These are phyloP conservation scores for Clinocottus analis DNA, from an alignment of 2,113 vertebrate species.

Conservation along the genomic window DNA sequence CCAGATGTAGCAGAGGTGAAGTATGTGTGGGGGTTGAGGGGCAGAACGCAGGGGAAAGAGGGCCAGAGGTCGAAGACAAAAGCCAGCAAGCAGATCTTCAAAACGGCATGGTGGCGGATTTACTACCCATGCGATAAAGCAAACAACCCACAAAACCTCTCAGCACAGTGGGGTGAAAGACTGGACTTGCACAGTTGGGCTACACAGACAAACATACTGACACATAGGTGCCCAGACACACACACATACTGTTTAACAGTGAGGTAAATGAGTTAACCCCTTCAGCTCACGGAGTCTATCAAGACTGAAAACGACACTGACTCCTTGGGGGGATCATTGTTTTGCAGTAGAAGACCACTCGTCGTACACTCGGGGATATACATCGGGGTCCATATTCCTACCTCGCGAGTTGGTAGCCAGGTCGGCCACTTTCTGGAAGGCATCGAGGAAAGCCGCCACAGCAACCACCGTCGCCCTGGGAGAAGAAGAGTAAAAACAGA, in stretches of 20 bases:
- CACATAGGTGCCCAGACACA: slow-evolving; percentile 45
- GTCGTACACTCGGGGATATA: too few species aligned
- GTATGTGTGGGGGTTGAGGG: slow-evolving; percentile 1
- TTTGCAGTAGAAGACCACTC: background rate
- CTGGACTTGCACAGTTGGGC: slow-evolving; percentile 30
- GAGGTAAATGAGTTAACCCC: slow-evolving; percentile 32
- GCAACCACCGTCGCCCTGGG: slow-evolving; percentile 83
- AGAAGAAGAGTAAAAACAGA: slow-evolving; percentile 44
- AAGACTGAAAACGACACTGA: background rate
- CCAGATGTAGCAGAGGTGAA: slow-evolving; percentile 66
- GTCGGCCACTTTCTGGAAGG: slow-evolving; percentile 89
- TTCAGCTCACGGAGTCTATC: background rate
- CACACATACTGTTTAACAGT: slow-evolving; percentile 29
- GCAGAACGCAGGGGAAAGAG: slow-evolving; percentile 15
- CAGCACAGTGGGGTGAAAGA: slow-evolving; percentile 32
- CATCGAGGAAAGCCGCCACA: slow-evolving; percentile 85
- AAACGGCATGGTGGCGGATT: slow-evolving; percentile 66
- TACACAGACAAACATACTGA: slow-evolving; percentile 49
- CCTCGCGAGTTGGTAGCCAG: slow-evolving; percentile 88
- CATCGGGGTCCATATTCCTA: slow-evolving; percentile 55
- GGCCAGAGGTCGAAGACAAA: slow-evolving; percentile 56
- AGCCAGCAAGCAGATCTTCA: slow-evolving; percentile 62
- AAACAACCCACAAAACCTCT: slow-evolving; percentile 47
- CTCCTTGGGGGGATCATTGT: background rate
- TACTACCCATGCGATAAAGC: slow-evolving; percentile 64